phyloP scores from a whole-genome alignment of 2,113 vertebrate genomes.

The Tupaia chinensis region DNA sequence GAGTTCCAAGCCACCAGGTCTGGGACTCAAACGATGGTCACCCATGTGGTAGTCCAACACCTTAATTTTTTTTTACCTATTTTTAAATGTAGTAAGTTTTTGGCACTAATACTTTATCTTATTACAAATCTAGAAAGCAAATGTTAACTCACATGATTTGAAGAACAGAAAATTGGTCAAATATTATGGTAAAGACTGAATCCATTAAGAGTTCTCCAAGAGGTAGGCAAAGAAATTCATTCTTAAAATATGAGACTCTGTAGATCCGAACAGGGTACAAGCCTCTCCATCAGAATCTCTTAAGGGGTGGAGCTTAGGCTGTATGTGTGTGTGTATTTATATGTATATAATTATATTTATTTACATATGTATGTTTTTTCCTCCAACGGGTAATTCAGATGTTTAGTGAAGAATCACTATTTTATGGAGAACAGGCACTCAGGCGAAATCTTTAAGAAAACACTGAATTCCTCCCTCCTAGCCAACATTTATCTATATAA shows the following conservation, averaged over 20 bases:
- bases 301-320: background rate
- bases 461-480: background rate
- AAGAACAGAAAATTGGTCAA: conserved; percentile 31
- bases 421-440: background rate
- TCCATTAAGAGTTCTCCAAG: background rate
- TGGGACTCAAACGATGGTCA: too few relatives aligned
- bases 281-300: background rate
- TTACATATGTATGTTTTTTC: background rate
- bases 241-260: background rate
- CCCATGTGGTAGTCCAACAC: too few relatives aligned
- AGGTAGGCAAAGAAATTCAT: background rate
- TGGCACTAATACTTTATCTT: background rate
- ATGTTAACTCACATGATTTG: conserved; percentile 5
- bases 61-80: too few relatives aligned
- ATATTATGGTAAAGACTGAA: background rate
- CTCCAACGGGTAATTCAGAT: background rate
- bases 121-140: background rate
- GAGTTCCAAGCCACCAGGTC: too few relatives aligned
- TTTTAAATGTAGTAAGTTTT: conserved; percentile 11
- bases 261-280: background rate
- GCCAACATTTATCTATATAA: background rate
- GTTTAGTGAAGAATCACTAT: background rate
- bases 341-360: too few relatives aligned
- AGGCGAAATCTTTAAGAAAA: background rate
- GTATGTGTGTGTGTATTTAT: too few relatives aligned